phyloP scores from a whole-genome alignment of 2,888 invertebrate species.

The Pristionchus fissidentatus region DNA sequence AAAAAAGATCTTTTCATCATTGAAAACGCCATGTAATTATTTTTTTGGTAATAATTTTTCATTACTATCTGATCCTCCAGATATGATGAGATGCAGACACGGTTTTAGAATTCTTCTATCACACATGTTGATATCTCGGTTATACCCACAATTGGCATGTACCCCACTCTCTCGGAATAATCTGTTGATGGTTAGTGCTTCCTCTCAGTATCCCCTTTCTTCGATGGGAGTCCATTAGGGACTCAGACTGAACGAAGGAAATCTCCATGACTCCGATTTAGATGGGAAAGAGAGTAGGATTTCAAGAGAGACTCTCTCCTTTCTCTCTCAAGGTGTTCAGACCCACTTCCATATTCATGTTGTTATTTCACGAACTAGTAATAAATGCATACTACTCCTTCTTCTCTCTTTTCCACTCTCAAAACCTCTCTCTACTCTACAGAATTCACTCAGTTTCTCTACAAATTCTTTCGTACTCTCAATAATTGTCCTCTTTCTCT shows the following conservation, averaged over 20 bases:
- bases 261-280: slow-evolving; percentile 9
- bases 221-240: not conserved
- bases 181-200: not conserved
- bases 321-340: slow-evolving; percentile 32
- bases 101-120: too few species aligned
- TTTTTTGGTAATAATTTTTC: too few species aligned
- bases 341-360: slow-evolving; percentile 5
- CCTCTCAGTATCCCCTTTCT: not conserved
- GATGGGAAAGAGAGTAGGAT: slow-evolving; percentile 18
- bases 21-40: too few species aligned
- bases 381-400: slow-evolving; percentile 10
- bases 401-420: not conserved
- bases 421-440: not conserved
- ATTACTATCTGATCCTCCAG: too few species aligned
- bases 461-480: too few species aligned
- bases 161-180: not conserved
- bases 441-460: not conserved
- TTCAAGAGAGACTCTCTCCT: not conserved
- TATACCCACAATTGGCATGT: too few species aligned
- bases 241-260: not conserved
- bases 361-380: slow-evolving; percentile 29
- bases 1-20: too few species aligned
- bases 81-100: too few species aligned
- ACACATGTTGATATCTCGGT: too few species aligned
- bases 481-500: slow-evolving; percentile 10